These are phyloP conservation scores for Actenoides lindsayi DNA, from an alignment of 2,113 vertebrate species.

Conservation along the genomic window DNA sequence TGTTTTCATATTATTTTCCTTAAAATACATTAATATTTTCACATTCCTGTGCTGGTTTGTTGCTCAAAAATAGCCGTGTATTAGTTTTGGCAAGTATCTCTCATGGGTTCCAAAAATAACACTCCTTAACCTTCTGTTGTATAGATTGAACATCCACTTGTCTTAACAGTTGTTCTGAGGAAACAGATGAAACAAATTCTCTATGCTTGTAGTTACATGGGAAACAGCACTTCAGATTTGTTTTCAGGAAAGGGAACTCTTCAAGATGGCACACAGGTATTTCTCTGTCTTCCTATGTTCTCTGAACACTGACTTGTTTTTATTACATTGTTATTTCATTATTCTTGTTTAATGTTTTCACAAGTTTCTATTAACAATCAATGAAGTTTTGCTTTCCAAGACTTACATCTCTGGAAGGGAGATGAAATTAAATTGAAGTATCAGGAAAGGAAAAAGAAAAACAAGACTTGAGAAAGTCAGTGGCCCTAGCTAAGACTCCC, in stretches of 20 bases:
- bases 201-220: neutral
- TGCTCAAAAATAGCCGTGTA: neutral
- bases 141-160: neutral
- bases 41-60: neutral
- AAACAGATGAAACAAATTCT: neutral
- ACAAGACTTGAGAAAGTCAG: neutral
- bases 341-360: neutral
- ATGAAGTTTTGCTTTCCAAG: neutral
- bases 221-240: neutral
- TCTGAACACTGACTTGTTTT: neutral
- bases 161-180: neutral
- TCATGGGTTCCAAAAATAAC: neutral
- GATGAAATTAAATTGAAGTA: neutral
- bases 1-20: neutral
- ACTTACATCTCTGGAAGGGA: neutral
- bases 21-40: neutral
- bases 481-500: neutral
- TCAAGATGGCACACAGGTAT: neutral
- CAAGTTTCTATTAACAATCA: neutral
- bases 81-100: neutral
- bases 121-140: neutral
- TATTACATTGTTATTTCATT: neutral
- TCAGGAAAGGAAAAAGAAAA: neutral
- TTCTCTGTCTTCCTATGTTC: neutral
- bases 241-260: neutral